These are phyloP conservation scores for Aspiorhynchus laticeps DNA, from an alignment of 2,113 vertebrate species.

Conservation along the genomic window DNA sequence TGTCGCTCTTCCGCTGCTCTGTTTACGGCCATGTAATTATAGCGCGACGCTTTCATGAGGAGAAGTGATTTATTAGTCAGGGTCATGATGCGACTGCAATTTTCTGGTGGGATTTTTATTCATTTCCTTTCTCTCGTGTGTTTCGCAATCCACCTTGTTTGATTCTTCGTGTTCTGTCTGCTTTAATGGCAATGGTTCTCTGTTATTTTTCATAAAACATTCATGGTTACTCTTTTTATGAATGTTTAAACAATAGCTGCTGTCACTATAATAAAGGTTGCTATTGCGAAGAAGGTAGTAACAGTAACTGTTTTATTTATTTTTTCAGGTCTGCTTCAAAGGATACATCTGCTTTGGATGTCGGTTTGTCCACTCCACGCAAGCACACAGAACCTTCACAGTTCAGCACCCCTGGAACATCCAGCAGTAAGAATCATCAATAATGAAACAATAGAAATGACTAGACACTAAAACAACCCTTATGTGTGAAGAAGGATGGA, in stretches of 20 bases:
- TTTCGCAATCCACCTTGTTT: not conserved
- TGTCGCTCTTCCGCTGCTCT: slow-evolving; percentile 56
- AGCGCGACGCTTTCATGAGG: slow-evolving; percentile 54
- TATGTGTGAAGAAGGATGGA: not conserved
- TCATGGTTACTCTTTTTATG: not conserved
- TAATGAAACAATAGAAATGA: not conserved
- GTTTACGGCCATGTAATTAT: slow-evolving; percentile 65
- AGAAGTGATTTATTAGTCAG: slow-evolving; percentile 74
- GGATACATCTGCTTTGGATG: slow-evolving; percentile 85
- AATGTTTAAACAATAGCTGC: not conserved
- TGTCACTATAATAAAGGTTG: not conserved
- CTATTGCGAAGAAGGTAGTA: not conserved
- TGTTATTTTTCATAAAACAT: slow-evolving; percentile 13
- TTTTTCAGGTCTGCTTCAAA: slow-evolving; percentile 79
- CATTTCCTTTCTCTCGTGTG: not conserved
- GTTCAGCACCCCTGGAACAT: slow-evolving; percentile 80
- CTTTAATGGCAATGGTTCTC: slow-evolving; percentile 7
- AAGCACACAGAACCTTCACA: slow-evolving; percentile 90
- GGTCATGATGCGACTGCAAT: slow-evolving; percentile 69
- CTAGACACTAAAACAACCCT: not conserved
- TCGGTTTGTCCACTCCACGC: slow-evolving; percentile 86
- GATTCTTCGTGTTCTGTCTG: not conserved
- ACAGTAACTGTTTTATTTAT: slow-evolving; percentile 6
- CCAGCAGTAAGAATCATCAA: slow-evolving; percentile 76
- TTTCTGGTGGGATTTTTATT: slow-evolving; percentile 21